Evolutionary conservation across 2,888 invertebrate genomes (phyloP), one percentile per base, ranked within the genome.

Genomic region (Bugulina stolonifera): DNA sequence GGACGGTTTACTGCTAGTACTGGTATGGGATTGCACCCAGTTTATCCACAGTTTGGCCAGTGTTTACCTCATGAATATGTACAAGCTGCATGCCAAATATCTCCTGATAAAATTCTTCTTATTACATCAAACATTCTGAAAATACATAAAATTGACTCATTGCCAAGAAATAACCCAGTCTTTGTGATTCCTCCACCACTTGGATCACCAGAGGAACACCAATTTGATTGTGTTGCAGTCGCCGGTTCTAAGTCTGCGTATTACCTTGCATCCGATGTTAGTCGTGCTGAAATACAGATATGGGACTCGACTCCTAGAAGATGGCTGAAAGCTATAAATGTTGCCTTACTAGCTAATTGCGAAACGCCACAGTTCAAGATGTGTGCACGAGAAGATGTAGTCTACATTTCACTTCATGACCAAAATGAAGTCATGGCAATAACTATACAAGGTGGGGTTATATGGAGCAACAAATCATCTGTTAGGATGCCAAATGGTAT

Each of bases 191-290:
- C 25, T 23, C 18, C 23, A 23, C 25, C 25, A 18, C 55, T 5
- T 52, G 10, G 52, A 14, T 14, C 52, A 5, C 23, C 55, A 23
- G 23, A 23, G 10, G 10, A 22, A 5, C 5, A 23, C 23, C 22
- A 64, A 34, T 64, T 64, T 32, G 64, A 64, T 14, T 64, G 64
- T n/a, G 5, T 64, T 2, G 64, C 25, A 14, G 64, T 64, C 10
- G 27, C 32, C 32, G 27, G 32, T 14, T 32, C 5, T 5, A 5
- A 27, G n/a, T 5, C 25, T 29, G 1, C 29, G 5, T 32, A 29
- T 64, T 64, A 64, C 32, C 5, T 64, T 18, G 64, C 27, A 32
- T 27, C 64, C 3, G 64, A 64, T 14, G 32, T 10, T 14, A 10
- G 32, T 5, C 25, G 32, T n/a, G 32, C 25, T 14, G 27, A 2